These are phyloP conservation scores for Nemapogon koenigi DNA, from an alignment of 2,888 invertebrate species.

Conservation along the genomic window DNA sequence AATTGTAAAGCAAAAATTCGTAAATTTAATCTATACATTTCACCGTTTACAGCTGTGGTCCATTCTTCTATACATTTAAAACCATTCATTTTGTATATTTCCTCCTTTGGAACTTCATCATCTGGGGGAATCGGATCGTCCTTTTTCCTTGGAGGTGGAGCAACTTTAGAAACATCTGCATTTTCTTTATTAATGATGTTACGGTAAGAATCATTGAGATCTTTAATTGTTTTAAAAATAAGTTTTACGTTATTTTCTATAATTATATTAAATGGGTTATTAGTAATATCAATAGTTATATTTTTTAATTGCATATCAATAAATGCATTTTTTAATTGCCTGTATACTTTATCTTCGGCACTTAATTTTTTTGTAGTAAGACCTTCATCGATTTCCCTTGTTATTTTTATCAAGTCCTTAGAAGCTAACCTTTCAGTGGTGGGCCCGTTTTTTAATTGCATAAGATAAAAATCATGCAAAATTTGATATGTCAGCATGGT, in stretches of 20 bases:
- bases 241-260: slow-evolving; percentile 49
- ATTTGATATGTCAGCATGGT: slow-evolving; percentile 45
- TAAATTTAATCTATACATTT: slow-evolving; percentile 53
- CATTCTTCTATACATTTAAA: slow-evolving; percentile 63
- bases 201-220: slow-evolving; percentile 35
- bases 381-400: slow-evolving; percentile 33
- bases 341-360: slow-evolving; percentile 43
- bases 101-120: slow-evolving; percentile 32
- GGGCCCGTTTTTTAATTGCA: slow-evolving; percentile 43
- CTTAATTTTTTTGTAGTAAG: slow-evolving; percentile 33
- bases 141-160: slow-evolving; percentile 32
- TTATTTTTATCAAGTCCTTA: slow-evolving; percentile 44
- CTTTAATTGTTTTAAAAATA: slow-evolving; percentile 39
- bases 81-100: slow-evolving; percentile 40
- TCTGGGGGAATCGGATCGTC: slow-evolving; percentile 30
- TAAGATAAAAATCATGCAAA: slow-evolving; percentile 49
- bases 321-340: slow-evolving; percentile 35
- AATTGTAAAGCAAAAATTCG: slow-evolving; percentile 42
- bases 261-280: slow-evolving; percentile 47
- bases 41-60: slow-evolving; percentile 61
- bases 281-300: slow-evolving; percentile 38
- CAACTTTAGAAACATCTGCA: slow-evolving; percentile 37
- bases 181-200: slow-evolving; percentile 40
- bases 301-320: slow-evolving; percentile 43
- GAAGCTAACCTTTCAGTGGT: slow-evolving; percentile 36